Evolutionary conservation across 2,113 vertebrate species (phyloP), one percentile per base, ranked within the genome.

Genomic region (Anarhynchus alexandrinus): DNA sequence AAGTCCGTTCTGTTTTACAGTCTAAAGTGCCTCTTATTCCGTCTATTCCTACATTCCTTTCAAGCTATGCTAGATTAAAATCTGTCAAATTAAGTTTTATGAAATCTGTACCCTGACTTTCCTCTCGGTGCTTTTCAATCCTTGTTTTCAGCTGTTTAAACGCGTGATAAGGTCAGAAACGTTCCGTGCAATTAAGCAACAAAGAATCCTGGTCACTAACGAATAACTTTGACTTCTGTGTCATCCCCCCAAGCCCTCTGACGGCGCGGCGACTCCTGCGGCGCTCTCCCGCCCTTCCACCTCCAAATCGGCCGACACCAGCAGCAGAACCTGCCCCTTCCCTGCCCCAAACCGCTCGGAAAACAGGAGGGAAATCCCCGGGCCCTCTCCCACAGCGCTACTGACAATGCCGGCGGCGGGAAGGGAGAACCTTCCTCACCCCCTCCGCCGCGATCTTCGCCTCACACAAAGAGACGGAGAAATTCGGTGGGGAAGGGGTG

Each of bases 191-290:
- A 27, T 20, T 26, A 22, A 69, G 23, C 29, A 67, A n/a, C 5
- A 42, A 57, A 64, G 7, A 21, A 32, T 49, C 73, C 0, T 9
- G 59, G n/a, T 38, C 34, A 2, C 20, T 29, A 21, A 3, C 20
- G 23, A 21, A 3, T 29, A 38, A 59, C 80, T 49, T 1, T 6
- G 42, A 40, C 2, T 47, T 4, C 36, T 1, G 1, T 0, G 22
- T 1, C 3, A 20, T 2, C 27, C 10, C 11, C 59, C 47, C 38
- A 10, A 9, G 25, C 11, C 43, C 10, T 4, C 36, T 29, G 10
- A 9, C 34, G 8, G 12, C 1, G 2, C 1, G 25, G 10, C 1
- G 8, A 15, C 12, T 6, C 4, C 51, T 2, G 12, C 1, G 6
- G 40, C 17, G 3, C 38, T 1, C 29, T 2, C 38, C 36, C 40